Percentiles rank a stretch among this genome's conserved stretches.
Conservation (phyloP, 2,888 invertebrate species). For the Drepana falcataria region DNA sequence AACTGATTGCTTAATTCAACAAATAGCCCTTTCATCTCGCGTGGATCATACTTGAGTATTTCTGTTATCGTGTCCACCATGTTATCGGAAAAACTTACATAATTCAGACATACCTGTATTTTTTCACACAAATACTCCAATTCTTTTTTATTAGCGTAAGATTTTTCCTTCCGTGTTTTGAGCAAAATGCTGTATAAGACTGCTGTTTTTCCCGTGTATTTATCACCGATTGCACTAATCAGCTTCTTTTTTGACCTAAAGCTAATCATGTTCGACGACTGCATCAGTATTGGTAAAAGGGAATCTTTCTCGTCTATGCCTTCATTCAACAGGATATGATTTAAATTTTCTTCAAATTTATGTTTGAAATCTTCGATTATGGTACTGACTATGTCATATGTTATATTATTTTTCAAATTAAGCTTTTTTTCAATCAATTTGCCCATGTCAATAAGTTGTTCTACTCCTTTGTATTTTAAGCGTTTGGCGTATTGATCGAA, state of each 20-base stretch:
- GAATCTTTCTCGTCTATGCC: not conserved
- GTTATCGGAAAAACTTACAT: not conserved
- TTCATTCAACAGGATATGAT: not conserved
- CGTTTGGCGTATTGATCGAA: not conserved
- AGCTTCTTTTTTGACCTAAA: not conserved
- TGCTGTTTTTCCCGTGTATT: not conserved
- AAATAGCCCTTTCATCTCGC: not conserved
- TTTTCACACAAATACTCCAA: not conserved
- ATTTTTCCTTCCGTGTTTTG: not conserved
- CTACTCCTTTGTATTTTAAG: not conserved
- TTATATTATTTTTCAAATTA: not conserved
- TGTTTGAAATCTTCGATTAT: not conserved
- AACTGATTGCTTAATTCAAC: not conserved
- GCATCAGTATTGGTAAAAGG: not conserved
- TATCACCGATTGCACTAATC: not conserved
- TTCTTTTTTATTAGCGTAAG: not conserved
- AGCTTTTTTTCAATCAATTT: not conserved
- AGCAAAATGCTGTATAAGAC: not conserved
- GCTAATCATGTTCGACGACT: not conserved
- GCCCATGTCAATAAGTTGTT: not conserved
- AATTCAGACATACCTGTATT: not conserved
- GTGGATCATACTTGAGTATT: not conserved
- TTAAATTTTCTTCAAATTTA: not conserved
- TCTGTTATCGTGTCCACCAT: not conserved
- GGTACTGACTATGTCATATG: not conserved